A percentile compares a stretch with the other conserved stretches of the same genome.
Evolutionary conservation across 2,797 vertebrate genomes (phyloP).

Genomic region (Denticeps clupeoides): DNA sequence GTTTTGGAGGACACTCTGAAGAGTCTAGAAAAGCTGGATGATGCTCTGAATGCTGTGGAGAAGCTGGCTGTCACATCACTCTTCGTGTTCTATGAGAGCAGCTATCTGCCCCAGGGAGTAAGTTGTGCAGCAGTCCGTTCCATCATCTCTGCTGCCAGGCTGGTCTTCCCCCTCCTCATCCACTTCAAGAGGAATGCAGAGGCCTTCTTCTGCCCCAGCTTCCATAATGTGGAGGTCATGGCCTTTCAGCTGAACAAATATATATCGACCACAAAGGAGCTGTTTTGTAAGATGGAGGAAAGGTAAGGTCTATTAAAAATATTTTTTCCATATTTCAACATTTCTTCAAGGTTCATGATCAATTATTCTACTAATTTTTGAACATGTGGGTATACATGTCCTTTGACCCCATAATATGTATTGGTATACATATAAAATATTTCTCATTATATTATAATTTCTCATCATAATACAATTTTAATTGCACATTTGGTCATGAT

Average conservation of each 20-base stretch:
- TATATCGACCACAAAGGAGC: conserved; percentile 28
- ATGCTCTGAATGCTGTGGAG: conserved; percentile 51
- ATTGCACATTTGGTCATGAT: no score
- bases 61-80: conserved; percentile 50
- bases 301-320: conserved; percentile 31
- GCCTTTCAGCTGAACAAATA: conserved; percentile 45
- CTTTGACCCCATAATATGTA: no score
- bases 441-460: no score
- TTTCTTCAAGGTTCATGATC: no score
- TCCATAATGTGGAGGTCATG: conserved; percentile 45
- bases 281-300: conserved; percentile 41
- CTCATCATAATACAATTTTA: no score
- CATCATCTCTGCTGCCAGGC: conserved; percentile 27
- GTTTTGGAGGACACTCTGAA: conserved; percentile 36
- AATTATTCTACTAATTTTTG: no score
- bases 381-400: no score
- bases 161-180: conserved; percentile 36
- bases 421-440: no score
- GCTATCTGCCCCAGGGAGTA: conserved; percentile 24
- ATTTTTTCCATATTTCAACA: no score
- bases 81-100: conserved; percentile 39
- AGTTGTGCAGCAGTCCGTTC: conserved; percentile 18
- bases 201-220: conserved; percentile 45
- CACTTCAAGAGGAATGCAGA: conserved; percentile 42
- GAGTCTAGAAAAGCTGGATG: conserved; percentile 41